Percentiles rank a stretch among this genome's conserved stretches.
Conservation (phyloP, 2,888 invertebrate species). For the Saturnia japonica region DNA sequence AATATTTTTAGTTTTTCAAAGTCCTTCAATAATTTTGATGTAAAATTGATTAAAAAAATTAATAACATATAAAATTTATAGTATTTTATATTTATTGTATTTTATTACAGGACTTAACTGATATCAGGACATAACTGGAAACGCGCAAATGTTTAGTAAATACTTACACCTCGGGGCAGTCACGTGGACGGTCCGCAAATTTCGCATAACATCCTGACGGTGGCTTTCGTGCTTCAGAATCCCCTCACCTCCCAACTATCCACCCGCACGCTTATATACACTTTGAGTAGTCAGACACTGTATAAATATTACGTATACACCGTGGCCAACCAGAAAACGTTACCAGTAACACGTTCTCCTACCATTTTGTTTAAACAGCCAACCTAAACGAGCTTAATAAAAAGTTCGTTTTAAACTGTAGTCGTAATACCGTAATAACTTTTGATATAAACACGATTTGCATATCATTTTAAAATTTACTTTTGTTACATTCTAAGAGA, state of each 20-base stretch:
- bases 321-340: not conserved
- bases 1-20: too few species aligned
- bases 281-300: not conserved
- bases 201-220: slow-evolving; percentile 4
- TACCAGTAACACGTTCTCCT: not conserved
- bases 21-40: too few species aligned
- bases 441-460: too few species aligned
- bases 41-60: too few species aligned
- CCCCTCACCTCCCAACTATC: not conserved
- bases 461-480: too few species aligned
- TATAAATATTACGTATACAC: not conserved
- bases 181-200: not conserved
- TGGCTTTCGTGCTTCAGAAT: slow-evolving; percentile 4
- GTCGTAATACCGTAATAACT: not conserved
- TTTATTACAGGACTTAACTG: not conserved
- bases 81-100: not conserved
- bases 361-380: not conserved
- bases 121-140: not conserved
- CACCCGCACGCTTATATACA: not conserved
- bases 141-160: not conserved
- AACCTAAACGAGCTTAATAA: not conserved
- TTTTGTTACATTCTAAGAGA: too few species aligned
- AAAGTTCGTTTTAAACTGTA: not conserved
- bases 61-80: not conserved
- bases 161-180: not conserved